Conservation (phyloP, 2,797 vertebrate genomes). For the Melanogrammus aeglefinus region DNA sequence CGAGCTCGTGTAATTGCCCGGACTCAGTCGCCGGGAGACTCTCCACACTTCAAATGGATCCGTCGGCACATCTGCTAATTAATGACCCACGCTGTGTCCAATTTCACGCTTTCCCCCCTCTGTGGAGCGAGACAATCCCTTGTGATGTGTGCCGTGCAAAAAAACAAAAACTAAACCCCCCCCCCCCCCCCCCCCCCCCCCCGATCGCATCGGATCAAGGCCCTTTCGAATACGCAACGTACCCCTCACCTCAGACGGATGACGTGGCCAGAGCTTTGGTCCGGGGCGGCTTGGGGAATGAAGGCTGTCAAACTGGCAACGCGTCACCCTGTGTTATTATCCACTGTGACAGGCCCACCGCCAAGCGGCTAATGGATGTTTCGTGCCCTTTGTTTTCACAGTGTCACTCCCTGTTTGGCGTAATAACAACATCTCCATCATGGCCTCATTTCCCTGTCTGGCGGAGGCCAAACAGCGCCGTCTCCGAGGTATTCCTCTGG, state of each 20-base stretch:
- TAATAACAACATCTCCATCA: constrained; percentile 54
- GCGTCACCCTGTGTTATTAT: constrained; percentile 25
- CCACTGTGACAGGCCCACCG: constrained; percentile 28
- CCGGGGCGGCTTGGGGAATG: not conserved
- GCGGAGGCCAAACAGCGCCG: constrained; percentile 39
- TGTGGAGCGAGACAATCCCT: constrained; percentile 16
- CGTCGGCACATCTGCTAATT: constrained; percentile 59
- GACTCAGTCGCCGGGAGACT: constrained; percentile 18
- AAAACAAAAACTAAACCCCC: constrained; percentile 3
- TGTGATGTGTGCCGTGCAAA: constrained; percentile 25
- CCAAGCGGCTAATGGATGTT: constrained; percentile 28
- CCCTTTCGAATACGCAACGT: not conserved
- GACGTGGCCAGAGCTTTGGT: constrained; percentile 15
- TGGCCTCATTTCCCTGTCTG: constrained; percentile 45
- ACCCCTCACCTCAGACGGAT: not conserved
- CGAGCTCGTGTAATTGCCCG: too few species aligned
- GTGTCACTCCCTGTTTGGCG: constrained; percentile 35
- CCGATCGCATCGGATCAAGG: constrained; percentile 19
- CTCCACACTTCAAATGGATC: constrained; percentile 31
- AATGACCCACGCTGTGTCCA: constrained; percentile 38
- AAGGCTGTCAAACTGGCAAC: constrained; percentile 36
- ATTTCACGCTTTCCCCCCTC: constrained; percentile 31
- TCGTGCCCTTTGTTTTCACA: constrained; percentile 33
- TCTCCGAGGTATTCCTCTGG: constrained; percentile 35
- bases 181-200: constrained; percentile 28